phyloP scores from a whole-genome alignment of 2,888 invertebrate genomes.

The Trypoxylon attenuatum region DNA sequence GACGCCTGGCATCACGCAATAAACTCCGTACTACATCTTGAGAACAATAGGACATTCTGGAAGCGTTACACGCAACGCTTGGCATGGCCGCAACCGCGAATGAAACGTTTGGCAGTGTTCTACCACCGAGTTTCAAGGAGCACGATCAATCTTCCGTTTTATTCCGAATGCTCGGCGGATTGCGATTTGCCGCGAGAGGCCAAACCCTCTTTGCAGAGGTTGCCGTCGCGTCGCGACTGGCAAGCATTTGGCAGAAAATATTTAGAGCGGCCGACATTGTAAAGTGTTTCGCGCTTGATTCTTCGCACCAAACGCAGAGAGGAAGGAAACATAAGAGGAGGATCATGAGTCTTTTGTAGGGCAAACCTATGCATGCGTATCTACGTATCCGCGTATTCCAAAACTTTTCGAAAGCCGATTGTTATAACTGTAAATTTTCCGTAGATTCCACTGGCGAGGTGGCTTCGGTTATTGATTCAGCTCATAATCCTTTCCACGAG shows the following conservation, averaged over 20 bases:
- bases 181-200: conserved; percentile 31
- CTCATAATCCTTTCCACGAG: too few species aligned
- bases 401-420: too few species aligned
- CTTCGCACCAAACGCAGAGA: too few species aligned
- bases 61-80: conserved; percentile 50
- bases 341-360: too few species aligned
- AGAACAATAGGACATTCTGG: conserved; percentile 56
- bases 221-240: conserved; percentile 41
- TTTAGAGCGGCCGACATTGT: conserved; percentile 38
- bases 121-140: conserved; percentile 25
- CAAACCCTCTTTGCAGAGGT: conserved; percentile 36
- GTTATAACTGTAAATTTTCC: too few species aligned
- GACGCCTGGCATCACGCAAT: conserved; percentile 45
- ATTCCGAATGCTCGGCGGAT: conserved; percentile 36
- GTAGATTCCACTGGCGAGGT: too few species aligned
- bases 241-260: conserved; percentile 49
- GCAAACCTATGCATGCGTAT: too few species aligned
- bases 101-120: conserved; percentile 48
- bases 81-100: conserved; percentile 46
- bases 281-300: conserved; percentile 7
- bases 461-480: too few species aligned
- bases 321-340: too few species aligned
- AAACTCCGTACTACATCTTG: conserved; percentile 48
- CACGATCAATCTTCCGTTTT: conserved; percentile 52
- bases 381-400: too few species aligned